Evolutionary conservation across 2,113 vertebrate species (phyloP), one percentile per base, ranked within the genome.

Genomic region (Arenaria interpres): DNA sequence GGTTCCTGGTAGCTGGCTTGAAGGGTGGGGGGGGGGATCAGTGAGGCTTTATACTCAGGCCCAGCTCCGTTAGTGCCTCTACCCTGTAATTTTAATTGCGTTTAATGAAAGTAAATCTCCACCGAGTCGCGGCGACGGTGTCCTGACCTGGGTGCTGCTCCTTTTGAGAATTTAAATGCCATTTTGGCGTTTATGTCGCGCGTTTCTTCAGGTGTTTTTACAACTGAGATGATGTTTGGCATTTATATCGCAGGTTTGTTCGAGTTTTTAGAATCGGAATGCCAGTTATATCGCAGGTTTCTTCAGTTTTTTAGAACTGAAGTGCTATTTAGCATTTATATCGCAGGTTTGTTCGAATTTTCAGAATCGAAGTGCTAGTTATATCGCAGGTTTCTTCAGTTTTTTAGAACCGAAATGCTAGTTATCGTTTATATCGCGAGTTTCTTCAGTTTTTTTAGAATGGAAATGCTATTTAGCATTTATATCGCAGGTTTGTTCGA

Each of bases 41-140:
- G 37, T 2, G 1, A 27, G 6, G 25, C 43, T 5, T 9, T 10
- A 14, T 1, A 5, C 28, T 8, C 6, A 3, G 3, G 2, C 54
- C 53, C 12, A 9, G 27, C 8, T 14, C 63, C 3, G 9, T 59
- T n/a, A 28, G 63, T 0, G 11, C 28, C 0, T 5, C 32, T 10
- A 7, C 54, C 50, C 28, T 22, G 5, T 41, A 2, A 1, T 32
- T 82, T 10, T 4, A 2, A 17, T 53, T 53, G 7, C 10, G 46
- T 33, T 28, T 41, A 37, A 76, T 32, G 10, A 39, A 88, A 62
- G 14, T 22, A 39, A 77, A 10, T 21, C 69, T 78, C 28, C 2
- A 0, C 50, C 20, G 4, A 4, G 28, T 17, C 4, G 8, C 9
- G 39, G 17, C 12, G 7, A 12, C 6, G 27, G 37, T 4, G 11